Percentiles rank a stretch among this genome's conserved stretches.
These are phyloP conservation scores for Monopis laevigella DNA, from an alignment of 2,888 invertebrate genomes.

Conservation along the genomic window DNA sequence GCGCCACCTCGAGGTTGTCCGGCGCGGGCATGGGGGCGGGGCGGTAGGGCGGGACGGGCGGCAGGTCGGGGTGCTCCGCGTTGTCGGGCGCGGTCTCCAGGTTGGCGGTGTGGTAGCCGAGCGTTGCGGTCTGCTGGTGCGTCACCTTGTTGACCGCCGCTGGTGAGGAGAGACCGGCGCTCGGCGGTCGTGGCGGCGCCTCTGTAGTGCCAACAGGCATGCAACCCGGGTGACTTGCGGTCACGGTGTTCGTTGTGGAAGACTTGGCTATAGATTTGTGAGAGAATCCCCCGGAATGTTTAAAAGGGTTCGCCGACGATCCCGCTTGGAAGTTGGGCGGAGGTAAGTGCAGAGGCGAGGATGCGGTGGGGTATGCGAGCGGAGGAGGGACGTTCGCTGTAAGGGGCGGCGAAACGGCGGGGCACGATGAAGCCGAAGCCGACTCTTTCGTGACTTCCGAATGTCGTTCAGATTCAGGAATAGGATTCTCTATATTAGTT, in stretches of 20 bases:
- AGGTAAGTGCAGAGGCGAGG: conserved; percentile 20
- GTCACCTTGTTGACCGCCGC: conserved; percentile 38
- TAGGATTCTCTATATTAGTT: conserved; percentile 33
- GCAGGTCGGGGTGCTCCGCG: conserved; percentile 71
- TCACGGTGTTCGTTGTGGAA: conserved; percentile 22
- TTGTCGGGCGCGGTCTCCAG: conserved; percentile 75
- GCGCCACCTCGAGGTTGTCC: conserved; percentile 70
- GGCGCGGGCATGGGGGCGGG: conserved; percentile 40
- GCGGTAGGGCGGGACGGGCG: conserved; percentile 30
- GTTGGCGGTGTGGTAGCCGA: conserved; percentile 62
- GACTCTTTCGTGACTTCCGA: conserved; percentile 5
- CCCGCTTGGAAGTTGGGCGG: conserved; percentile 32
- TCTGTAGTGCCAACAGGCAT: no score
- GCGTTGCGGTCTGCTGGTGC: conserved; percentile 37
- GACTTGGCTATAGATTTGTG: conserved; percentile 46
- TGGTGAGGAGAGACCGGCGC: conserved; percentile 40
- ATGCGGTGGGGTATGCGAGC: conserved; percentile 15
- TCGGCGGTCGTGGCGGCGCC: conserved; percentile 35
- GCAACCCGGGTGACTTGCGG: conserved; percentile 24
- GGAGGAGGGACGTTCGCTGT: conserved; percentile 13
- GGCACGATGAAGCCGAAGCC: no score
- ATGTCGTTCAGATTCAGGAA: conserved; percentile 21
- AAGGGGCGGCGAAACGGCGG: neutral
- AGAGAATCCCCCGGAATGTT: conserved; percentile 52
- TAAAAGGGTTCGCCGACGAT: conserved; percentile 47